Conservation (phyloP, 1,140 invertebrate genomes). For the Dinothrombium tinctorium region DNA sequence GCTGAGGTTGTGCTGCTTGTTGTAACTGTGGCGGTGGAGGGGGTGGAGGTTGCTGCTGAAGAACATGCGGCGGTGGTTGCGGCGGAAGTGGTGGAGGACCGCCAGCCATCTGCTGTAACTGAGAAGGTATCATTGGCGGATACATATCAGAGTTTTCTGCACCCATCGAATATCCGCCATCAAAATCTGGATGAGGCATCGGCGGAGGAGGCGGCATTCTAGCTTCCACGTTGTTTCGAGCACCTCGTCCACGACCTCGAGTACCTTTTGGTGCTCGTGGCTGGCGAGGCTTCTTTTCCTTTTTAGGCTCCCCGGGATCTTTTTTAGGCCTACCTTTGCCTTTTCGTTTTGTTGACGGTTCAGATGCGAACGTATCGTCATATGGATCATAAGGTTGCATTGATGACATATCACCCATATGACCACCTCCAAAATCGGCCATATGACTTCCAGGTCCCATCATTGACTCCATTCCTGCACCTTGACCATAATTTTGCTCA, state of each 20-base stretch:
- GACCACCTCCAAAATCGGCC: slow-evolving; percentile 1
- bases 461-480: slow-evolving; percentile 3
- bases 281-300: slow-evolving; percentile 12
- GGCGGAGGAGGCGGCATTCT: neutral
- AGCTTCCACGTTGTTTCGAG: neutral
- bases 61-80: neutral
- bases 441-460: neutral
- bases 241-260: slow-evolving; percentile 1
- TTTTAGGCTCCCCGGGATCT: slow-evolving; percentile 9
- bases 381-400: slow-evolving; percentile 11
- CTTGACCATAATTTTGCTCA: slow-evolving; percentile 8
- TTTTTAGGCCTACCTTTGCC: slow-evolving; percentile 13
- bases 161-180: neutral
- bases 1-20: neutral
- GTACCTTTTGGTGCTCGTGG: slow-evolving; percentile 8
- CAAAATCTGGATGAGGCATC: slow-evolving; percentile 2
- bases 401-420: neutral
- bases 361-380: slow-evolving; percentile 8
- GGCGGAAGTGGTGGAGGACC: slow-evolving; percentile 1
- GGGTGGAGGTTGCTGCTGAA: neutral
- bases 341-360: slow-evolving; percentile 9
- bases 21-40: neutral
- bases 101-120: neutral
- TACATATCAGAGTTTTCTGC: slow-evolving; percentile 1
- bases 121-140: neutral